Conservation (phyloP, 2,888 invertebrate genomes). For the Thysanoteuthis rhombus region DNA sequence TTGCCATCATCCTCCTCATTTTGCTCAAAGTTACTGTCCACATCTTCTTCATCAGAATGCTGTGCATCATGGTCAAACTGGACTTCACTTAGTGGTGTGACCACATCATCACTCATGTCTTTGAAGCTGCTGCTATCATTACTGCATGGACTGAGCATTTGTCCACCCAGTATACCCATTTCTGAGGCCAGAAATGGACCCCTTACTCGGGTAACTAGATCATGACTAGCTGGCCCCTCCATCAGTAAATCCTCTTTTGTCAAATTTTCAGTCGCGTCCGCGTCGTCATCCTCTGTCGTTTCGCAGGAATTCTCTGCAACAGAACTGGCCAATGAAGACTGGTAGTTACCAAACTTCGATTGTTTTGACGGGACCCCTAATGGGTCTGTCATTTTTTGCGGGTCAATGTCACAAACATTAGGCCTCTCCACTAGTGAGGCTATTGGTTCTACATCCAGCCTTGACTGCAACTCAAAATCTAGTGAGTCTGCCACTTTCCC, state of each 20-base stretch:
- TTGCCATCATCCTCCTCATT: not conserved
- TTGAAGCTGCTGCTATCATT: slow-evolving; percentile 28
- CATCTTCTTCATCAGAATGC: not conserved
- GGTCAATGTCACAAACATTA: not conserved
- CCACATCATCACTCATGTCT: slow-evolving; percentile 23
- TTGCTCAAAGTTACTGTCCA: not conserved
- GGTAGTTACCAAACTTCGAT: not conserved
- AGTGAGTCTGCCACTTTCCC: not conserved
- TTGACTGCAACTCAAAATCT: not conserved
- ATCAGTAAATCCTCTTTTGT: not conserved
- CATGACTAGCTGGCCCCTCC: not conserved
- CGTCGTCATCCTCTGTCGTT: not conserved
- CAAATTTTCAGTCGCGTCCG: not conserved
- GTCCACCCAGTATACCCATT: not conserved
- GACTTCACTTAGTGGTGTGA: slow-evolving; percentile 23
- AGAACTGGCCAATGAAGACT: not conserved
- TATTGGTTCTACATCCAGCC: not conserved
- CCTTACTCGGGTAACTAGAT: not conserved
- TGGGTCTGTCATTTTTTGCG: slow-evolving; percentile 16
- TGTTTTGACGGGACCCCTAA: slow-evolving; percentile 19
- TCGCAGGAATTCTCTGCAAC: not conserved
- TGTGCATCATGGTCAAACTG: slow-evolving; percentile 20
- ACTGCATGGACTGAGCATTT: slow-evolving; percentile 27
- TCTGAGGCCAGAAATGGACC: not conserved
- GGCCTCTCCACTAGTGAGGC: not conserved